These are phyloP conservation scores for Drosophila antonietae DNA, from an alignment of 2,888 invertebrate species.

Conservation along the genomic window DNA sequence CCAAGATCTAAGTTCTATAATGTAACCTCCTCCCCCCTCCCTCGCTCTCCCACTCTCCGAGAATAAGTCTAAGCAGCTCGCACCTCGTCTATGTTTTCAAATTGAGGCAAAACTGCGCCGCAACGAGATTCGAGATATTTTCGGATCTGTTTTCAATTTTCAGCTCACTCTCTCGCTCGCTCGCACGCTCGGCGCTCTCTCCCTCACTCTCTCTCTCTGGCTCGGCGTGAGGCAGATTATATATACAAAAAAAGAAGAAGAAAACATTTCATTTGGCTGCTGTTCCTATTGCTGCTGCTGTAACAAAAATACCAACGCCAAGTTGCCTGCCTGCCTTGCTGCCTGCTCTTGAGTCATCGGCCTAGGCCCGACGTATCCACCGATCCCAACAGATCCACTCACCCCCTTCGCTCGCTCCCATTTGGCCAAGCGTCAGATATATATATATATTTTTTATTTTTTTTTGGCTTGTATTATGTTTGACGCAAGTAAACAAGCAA, in stretches of 20 bases:
- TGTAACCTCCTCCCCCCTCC: not conserved
- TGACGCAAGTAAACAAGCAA: constrained; percentile 79
- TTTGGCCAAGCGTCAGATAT: constrained; percentile 33
- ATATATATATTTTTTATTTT: constrained; percentile 17
- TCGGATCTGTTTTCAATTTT: constrained; percentile 83
- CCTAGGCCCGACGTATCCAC: constrained; percentile 61
- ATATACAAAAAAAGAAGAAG: constrained; percentile 60
- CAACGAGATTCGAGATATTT: constrained; percentile 82
- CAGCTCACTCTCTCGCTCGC: constrained; percentile 24
- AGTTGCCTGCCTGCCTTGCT: constrained; percentile 64
- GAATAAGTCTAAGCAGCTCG: constrained; percentile 16
- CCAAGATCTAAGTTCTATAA: constrained; percentile 34
- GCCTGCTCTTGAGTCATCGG: constrained; percentile 74
- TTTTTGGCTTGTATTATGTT: constrained; percentile 69
- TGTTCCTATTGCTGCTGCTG: constrained; percentile 58
- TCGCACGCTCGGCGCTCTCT: constrained; percentile 5
- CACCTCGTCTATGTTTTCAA: constrained; percentile 64
- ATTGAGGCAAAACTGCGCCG: constrained; percentile 65
- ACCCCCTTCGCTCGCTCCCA: constrained; percentile 1
- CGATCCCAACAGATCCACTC: constrained; percentile 12
- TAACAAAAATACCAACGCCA: constrained; percentile 83
- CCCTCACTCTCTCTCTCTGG: constrained; percentile 7
- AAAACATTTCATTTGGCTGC: constrained; percentile 48
- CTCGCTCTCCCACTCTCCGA: not conserved
- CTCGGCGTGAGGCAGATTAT: constrained; percentile 67